phyloP scores from a whole-genome alignment of 2,888 invertebrate genomes.

The Drosophila paramelanica region DNA sequence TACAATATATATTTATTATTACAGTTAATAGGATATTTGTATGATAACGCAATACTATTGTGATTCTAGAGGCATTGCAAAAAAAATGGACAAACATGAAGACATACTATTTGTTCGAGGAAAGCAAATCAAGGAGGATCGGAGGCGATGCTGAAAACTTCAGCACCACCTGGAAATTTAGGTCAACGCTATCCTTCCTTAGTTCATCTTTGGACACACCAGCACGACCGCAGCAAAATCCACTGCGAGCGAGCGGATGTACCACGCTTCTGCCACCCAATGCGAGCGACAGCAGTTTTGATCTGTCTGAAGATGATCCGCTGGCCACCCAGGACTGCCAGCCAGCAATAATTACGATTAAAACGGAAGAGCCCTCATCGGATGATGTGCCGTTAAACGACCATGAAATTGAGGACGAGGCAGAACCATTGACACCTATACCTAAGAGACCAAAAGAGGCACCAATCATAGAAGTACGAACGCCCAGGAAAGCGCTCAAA shows the following conservation, averaged over 20 bases:
- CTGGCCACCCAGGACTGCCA: conserved; percentile 46
- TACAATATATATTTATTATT: not conserved
- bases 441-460: conserved; percentile 29
- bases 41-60: not conserved
- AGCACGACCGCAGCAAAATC: not conserved
- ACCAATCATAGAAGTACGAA: conserved; percentile 7
- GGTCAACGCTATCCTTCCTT: conserved; percentile 40
- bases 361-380: conserved; percentile 31
- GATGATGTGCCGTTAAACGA: conserved; percentile 27
- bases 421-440: not conserved
- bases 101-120: conserved; percentile 52
- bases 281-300: conserved; percentile 36
- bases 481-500: conserved; percentile 9
- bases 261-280: not conserved
- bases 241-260: not conserved
- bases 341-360: conserved; percentile 29
- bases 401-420: conserved; percentile 11
- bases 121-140: conserved; percentile 48
- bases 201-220: conserved; percentile 19
- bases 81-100: conserved; percentile 59
- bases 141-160: conserved; percentile 39
- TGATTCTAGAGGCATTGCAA: conserved; percentile 39
- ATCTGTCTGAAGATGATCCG: conserved; percentile 52
- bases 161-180: conserved; percentile 52
- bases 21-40: not conserved